phyloP scores from a whole-genome alignment of 2,888 invertebrate genomes.

The Therioaphis trifolii region DNA sequence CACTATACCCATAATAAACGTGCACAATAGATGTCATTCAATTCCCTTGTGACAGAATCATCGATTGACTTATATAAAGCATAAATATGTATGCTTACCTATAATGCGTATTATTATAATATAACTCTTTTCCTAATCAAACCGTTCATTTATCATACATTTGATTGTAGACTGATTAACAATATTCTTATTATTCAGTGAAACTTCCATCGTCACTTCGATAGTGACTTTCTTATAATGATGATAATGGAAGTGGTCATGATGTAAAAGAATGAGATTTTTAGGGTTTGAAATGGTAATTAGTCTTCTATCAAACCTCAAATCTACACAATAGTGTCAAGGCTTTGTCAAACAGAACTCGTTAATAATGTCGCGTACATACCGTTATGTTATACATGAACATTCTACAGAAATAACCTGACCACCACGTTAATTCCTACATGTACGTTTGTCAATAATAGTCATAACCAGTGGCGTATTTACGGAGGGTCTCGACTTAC shows the following conservation, averaged over 20 bases:
- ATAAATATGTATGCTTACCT: neutral
- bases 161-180: constrained; percentile 36
- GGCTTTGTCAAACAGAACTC: no score
- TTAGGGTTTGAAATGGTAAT: neutral
- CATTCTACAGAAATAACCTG: no score
- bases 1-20: neutral
- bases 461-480: no score
- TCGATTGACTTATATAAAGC: neutral
- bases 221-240: no score
- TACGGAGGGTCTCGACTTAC: no score
- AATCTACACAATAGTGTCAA: neutral
- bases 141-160: constrained; percentile 44
- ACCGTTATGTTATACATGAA: neutral
- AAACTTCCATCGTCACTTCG: no score
- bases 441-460: no score
- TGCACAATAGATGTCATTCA: neutral
- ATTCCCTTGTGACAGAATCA: neutral
- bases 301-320: neutral
- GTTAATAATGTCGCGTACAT: no score
- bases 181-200: constrained; percentile 17
- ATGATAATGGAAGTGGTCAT: no score
- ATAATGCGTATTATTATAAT: neutral
- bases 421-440: no score
- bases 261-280: no score
- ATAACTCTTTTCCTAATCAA: constrained; percentile 27